Percentiles rank a stretch among this genome's conserved stretches.
phyloP scores from a whole-genome alignment of 2,113 vertebrate species.

The Nothobranchius furzeri region DNA sequence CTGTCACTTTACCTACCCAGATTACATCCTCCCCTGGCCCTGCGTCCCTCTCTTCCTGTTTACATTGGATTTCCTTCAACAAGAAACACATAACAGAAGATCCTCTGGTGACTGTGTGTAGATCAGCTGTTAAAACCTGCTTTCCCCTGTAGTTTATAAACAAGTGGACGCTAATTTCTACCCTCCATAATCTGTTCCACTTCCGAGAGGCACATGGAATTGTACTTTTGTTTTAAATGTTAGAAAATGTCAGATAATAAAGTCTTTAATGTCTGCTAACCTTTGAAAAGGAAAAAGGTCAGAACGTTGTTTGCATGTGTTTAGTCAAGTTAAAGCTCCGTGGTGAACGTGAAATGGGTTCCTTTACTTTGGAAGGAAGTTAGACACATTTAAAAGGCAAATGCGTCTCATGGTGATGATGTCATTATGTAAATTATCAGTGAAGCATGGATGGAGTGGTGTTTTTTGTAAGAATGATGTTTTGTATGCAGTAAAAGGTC shows the following conservation, averaged over 20 bases:
- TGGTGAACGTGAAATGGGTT: not conserved
- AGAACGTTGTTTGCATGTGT: not conserved
- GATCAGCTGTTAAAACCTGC: not conserved
- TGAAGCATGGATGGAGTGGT: not conserved
- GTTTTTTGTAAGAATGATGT: not conserved
- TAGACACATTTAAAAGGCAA: conserved; percentile 10
- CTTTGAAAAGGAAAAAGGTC: not conserved
- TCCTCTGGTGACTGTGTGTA: not conserved
- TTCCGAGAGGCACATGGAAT: not conserved
- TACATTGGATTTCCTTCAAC: conserved; percentile 1
- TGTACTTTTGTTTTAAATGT: not conserved
- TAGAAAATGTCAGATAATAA: too few relatives aligned
- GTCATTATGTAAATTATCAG: not conserved
- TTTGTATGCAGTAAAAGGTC: not conserved
- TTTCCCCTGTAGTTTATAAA: conserved; percentile 30
- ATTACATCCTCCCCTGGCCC: conserved; percentile 61
- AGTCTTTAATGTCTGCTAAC: not conserved
- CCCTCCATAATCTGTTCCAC: not conserved
- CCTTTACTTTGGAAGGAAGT: not conserved
- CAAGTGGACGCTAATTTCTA: not conserved
- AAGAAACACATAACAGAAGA: conserved; percentile 22
- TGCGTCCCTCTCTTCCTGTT: conserved; percentile 24
- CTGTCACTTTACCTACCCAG: conserved; percentile 62
- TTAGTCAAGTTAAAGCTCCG: not conserved
- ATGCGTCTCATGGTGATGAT: not conserved